Evolutionary conservation across 2,797 vertebrate genomes (phyloP).

Genomic region (Phrynocephalus guinanensis): DNA sequence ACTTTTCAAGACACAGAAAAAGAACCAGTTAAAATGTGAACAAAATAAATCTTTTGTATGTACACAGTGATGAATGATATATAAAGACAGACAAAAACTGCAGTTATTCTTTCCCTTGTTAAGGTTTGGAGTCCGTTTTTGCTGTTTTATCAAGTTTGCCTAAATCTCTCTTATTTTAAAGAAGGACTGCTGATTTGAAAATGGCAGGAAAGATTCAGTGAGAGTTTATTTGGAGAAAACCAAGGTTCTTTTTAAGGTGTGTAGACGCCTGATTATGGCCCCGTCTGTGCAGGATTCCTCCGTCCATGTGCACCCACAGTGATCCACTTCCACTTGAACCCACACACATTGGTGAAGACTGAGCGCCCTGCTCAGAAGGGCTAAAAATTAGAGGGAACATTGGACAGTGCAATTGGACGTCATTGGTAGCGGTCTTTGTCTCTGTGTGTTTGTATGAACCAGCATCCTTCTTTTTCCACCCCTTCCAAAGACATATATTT

Average conservation of each 20-base stretch:
- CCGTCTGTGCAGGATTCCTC: too few species aligned
- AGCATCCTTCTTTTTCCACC: background rate
- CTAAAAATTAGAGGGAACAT: too few species aligned
- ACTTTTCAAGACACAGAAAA: background rate
- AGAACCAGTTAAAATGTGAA: slow-evolving; percentile 1
- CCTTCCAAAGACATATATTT: background rate
- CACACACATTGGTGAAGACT: too few species aligned
- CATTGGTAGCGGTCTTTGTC: background rate
- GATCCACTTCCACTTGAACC: too few species aligned
- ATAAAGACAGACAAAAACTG: background rate
- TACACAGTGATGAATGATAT: background rate
- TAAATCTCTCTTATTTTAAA: background rate
- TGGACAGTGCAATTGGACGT: background rate
- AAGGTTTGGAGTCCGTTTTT: accelerated
- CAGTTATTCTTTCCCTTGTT: background rate
- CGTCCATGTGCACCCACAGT: too few species aligned
- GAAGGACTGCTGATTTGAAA: background rate
- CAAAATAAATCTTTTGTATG: background rate
- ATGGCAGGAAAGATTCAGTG: background rate
- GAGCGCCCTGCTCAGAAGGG: too few species aligned
- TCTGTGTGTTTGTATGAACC: background rate
- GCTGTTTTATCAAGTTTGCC: background rate
- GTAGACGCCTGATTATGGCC: too few species aligned
- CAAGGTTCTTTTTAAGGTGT: too few species aligned
- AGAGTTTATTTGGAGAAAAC: background rate